These are phyloP conservation scores for Elanus axillaris DNA, from an alignment of 2,113 vertebrate genomes.

Conservation along the genomic window DNA sequence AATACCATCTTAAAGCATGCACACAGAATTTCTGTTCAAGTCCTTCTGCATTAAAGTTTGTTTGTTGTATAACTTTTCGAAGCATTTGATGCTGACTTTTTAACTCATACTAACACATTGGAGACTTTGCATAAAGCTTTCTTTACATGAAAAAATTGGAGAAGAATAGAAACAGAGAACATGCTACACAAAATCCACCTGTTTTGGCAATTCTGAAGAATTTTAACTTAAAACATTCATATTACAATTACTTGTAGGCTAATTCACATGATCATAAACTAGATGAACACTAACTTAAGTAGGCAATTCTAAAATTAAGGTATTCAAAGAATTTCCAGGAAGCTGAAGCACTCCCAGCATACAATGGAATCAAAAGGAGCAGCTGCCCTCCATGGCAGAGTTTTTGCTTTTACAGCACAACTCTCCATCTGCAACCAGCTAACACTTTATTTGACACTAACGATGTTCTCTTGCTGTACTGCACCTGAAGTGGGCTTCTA, in stretches of 20 bases:
- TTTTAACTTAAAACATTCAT: background rate
- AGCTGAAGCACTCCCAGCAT: background rate
- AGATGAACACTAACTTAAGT: background rate
- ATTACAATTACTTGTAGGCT: background rate
- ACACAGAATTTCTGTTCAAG: background rate
- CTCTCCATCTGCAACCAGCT: background rate
- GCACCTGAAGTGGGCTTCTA: background rate
- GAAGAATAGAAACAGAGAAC: background rate
- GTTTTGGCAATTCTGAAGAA: background rate
- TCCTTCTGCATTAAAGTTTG: background rate
- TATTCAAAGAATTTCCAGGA: background rate
- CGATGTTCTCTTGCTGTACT: background rate
- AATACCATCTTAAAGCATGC: background rate
- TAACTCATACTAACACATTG: background rate
- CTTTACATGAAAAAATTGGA: background rate
- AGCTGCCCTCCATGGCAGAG: background rate
- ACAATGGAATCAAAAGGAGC: background rate
- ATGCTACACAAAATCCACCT: background rate
- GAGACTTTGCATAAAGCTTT: background rate
- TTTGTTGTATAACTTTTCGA: background rate
- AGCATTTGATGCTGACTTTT: background rate
- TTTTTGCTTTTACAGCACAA: background rate
- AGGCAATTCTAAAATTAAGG: background rate
- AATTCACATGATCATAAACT: background rate
- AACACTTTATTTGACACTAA: background rate